Percentiles rank a stretch among this genome's conserved stretches.
These are phyloP conservation scores for Brachylomia viminalis DNA, from an alignment of 2,888 invertebrate genomes.

Conservation along the genomic window DNA sequence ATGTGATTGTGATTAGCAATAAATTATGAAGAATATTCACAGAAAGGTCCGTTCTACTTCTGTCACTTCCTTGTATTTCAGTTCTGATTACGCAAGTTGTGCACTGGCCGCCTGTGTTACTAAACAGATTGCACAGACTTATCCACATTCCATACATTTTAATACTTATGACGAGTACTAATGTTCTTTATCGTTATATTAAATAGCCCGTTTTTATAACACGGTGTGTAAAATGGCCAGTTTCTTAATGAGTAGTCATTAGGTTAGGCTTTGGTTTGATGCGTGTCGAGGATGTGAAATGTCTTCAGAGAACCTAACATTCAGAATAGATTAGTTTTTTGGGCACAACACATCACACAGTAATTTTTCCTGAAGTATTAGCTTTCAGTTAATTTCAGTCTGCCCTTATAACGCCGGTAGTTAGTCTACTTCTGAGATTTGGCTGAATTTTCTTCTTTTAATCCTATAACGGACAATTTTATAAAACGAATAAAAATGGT, in stretches of 20 bases:
- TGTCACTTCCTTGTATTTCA: conserved; percentile 77
- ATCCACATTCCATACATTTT: conserved; percentile 71
- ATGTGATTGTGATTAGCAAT: conserved; percentile 30
- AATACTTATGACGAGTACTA: conserved; percentile 51
- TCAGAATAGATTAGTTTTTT: not conserved
- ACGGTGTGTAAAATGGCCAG: conserved; percentile 20
- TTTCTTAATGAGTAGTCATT: conserved; percentile 26
- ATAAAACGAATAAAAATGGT: not conserved
- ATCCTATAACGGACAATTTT: not conserved
- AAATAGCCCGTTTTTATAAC: conserved; percentile 30
- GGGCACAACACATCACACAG: not conserved
- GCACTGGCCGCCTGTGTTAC: conserved; percentile 75
- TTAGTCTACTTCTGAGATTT: not conserved
- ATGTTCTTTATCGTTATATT: conserved; percentile 43
- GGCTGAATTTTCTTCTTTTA: not conserved
- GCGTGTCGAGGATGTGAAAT: not conserved
- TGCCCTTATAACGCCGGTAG: not conserved
- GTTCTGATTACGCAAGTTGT: conserved; percentile 74
- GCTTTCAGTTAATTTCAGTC: not conserved
- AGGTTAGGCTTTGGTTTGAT: not conserved
- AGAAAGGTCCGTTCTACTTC: conserved; percentile 65
- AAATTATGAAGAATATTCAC: conserved; percentile 53
- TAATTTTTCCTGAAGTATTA: not conserved
- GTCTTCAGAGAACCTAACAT: not conserved
- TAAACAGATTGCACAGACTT: conserved; percentile 76